These are phyloP conservation scores for Panthera tigris DNA, from an alignment of 2,113 vertebrate genomes.

Conservation along the genomic window DNA sequence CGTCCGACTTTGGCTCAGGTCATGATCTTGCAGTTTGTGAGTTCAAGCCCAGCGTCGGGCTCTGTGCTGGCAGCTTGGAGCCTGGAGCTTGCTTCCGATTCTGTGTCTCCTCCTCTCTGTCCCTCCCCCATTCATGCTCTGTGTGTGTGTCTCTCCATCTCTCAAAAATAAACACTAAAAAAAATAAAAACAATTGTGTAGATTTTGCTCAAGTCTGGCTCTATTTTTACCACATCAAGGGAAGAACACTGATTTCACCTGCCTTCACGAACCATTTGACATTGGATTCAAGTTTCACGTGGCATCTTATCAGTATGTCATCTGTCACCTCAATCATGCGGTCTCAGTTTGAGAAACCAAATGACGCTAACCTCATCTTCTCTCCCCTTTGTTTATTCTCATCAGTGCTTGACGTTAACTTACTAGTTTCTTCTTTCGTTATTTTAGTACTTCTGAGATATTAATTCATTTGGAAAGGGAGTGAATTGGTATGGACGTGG, in stretches of 20 bases:
- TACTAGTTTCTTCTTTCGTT: neutral
- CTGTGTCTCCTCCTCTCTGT: too few species aligned
- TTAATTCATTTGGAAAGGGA: neutral
- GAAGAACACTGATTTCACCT: neutral
- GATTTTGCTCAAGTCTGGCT: neutral
- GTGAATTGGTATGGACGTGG: rapidly evolving
- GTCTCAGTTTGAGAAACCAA: neutral
- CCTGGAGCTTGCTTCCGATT: too few species aligned
- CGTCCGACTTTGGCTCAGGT: too few species aligned
- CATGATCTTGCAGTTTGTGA: too few species aligned
- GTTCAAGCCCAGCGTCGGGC: too few species aligned
- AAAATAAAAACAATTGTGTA: neutral
- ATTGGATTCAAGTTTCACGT: neutral
- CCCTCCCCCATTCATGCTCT: too few species aligned
- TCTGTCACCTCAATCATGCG: neutral
- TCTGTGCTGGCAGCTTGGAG: too few species aligned
- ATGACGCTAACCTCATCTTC: neutral
- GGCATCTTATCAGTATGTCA: neutral
- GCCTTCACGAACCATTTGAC: neutral
- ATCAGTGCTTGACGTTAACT: neutral
- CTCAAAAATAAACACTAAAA: too few species aligned
- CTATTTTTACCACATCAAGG: neutral
- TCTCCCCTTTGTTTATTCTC: neutral
- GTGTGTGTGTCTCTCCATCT: too few species aligned
- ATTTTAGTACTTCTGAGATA: neutral